phyloP scores from a whole-genome alignment of 2,797 vertebrate genomes.

The Cossypha heuglini region DNA sequence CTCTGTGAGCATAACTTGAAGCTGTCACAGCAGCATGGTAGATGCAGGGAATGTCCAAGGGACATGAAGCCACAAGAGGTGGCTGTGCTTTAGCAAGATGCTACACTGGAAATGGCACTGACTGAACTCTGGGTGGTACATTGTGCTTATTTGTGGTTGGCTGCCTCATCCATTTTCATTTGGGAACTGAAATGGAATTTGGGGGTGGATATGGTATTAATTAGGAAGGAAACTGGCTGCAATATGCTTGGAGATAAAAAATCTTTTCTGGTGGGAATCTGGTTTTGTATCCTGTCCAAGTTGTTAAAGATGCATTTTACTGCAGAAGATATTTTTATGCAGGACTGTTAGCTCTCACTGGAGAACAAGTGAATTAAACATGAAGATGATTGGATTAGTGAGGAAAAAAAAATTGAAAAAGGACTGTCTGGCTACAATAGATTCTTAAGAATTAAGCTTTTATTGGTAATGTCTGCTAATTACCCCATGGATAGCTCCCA shows the following conservation, averaged over 20 bases:
- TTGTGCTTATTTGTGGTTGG: slow-evolving; percentile 52
- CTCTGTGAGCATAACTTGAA: neutral
- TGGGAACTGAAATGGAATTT: slow-evolving; percentile 66
- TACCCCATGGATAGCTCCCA: neutral
- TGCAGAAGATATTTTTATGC: slow-evolving; percentile 60
- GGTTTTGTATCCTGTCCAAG: slow-evolving; percentile 61
- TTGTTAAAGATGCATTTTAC: slow-evolving; percentile 66
- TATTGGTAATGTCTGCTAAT: neutral
- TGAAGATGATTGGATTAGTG: slow-evolving; percentile 22
- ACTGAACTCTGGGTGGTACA: slow-evolving; percentile 18
- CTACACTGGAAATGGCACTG: neutral
- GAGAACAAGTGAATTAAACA: slow-evolving; percentile 60
- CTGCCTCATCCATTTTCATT: slow-evolving; percentile 70
- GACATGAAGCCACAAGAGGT: neutral
- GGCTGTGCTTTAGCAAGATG: neutral
- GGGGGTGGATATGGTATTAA: slow-evolving; percentile 70
- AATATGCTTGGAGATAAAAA: slow-evolving; percentile 70
- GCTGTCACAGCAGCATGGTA: neutral
- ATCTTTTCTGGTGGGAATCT: slow-evolving; percentile 64
- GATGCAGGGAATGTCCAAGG: slow-evolving; percentile 10
- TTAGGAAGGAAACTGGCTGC: slow-evolving; percentile 66
- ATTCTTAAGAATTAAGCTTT: slow-evolving; percentile 22
- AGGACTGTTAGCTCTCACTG: slow-evolving; percentile 20
- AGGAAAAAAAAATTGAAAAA: neutral
- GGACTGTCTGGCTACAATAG: neutral